phyloP scores from a whole-genome alignment of 2,797 vertebrate species.

The Dendrocincla tyrannina region DNA sequence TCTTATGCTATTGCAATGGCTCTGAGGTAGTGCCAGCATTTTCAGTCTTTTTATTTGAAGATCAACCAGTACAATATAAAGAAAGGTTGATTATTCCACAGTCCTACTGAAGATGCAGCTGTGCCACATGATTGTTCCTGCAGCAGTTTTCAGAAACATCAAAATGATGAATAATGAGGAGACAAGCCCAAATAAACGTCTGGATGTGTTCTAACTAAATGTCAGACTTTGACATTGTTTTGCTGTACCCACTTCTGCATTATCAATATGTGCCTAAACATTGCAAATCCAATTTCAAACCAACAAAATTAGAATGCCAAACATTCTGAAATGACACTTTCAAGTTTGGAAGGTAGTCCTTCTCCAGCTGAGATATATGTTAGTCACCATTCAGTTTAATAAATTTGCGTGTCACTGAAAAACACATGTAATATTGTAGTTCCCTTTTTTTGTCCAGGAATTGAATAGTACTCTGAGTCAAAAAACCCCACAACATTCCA shows the following conservation, averaged over 20 bases:
- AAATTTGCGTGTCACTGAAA: neutral
- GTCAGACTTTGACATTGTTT: neutral
- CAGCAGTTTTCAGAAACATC: neutral
- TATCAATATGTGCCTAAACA: neutral
- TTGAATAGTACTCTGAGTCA: neutral
- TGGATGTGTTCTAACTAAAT: neutral
- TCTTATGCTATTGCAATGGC: neutral
- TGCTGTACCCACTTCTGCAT: neutral
- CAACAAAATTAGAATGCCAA: neutral
- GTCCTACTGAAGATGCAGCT: neutral
- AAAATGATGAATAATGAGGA: neutral
- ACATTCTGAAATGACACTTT: neutral
- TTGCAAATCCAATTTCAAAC: neutral
- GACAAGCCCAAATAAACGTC: neutral
- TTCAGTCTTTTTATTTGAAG: neutral
- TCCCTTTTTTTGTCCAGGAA: neutral
- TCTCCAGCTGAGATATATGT: neutral
- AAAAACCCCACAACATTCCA: rapidly evolving
- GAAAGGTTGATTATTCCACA: neutral
- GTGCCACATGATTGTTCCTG: neutral
- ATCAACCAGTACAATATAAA: neutral
- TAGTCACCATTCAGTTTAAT: neutral
- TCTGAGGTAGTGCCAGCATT: neutral
- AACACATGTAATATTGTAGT: neutral
- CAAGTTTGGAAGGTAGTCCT: neutral